Evolutionary conservation across 2,888 invertebrate genomes (phyloP).

Genomic region (Polietes domitor): DNA sequence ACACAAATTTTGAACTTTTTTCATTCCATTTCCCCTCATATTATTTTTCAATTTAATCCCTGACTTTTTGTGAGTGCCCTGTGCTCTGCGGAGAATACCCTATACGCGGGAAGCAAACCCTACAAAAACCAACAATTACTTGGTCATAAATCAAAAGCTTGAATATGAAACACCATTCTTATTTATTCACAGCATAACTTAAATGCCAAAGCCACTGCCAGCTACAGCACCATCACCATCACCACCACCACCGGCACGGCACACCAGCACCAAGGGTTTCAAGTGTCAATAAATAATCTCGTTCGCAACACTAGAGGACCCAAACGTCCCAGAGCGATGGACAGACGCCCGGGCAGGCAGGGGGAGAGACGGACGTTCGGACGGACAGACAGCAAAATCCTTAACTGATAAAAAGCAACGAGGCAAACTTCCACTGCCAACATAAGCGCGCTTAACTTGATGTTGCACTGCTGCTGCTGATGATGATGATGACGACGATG

Average conservation of each 20-base stretch:
- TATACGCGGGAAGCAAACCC: constrained; percentile 67
- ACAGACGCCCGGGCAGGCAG: constrained; percentile 46
- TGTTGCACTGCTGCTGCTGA: not conserved
- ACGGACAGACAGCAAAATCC: constrained; percentile 53
- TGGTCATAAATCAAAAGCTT: constrained; percentile 80
- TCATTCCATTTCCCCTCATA: not conserved
- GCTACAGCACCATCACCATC: constrained; percentile 69
- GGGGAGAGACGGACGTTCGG: constrained; percentile 48
- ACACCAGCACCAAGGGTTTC: constrained; percentile 73
- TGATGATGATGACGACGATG: constrained; percentile 20
- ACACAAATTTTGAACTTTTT: not conserved
- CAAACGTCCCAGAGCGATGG: constrained; percentile 29
- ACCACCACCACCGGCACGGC: constrained; percentile 66
- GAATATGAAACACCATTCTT: constrained; percentile 70
- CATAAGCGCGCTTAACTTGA: constrained; percentile 6
- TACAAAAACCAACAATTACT: constrained; percentile 80
- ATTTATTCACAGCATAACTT: constrained; percentile 51
- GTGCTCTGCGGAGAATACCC: constrained; percentile 47
- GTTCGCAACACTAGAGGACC: constrained; percentile 55
- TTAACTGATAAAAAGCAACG: constrained; percentile 58
- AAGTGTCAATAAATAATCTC: constrained; percentile 80
- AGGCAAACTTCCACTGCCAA: constrained; percentile 12
- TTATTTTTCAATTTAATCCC: constrained; percentile 39
- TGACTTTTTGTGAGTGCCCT: constrained; percentile 48
- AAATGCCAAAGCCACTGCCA: constrained; percentile 70